These are phyloP conservation scores for Leucoma salicis DNA, from an alignment of 2,888 invertebrate genomes.

Conservation along the genomic window DNA sequence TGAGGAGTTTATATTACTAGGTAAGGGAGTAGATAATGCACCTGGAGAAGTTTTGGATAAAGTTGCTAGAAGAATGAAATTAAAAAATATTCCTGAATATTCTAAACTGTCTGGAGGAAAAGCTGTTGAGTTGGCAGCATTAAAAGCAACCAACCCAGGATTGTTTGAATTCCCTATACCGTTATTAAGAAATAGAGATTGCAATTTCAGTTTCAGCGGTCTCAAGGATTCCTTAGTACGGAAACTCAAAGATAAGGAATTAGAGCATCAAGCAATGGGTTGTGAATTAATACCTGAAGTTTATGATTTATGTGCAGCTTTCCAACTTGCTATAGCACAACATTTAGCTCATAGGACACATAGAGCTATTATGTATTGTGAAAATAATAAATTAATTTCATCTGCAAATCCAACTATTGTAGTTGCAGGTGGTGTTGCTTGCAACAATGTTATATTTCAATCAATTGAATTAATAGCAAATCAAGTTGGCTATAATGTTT, in stretches of 20 bases:
- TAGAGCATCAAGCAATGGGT: conserved; percentile 77
- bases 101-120: conserved; percentile 90
- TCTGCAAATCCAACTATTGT: conserved; percentile 84
- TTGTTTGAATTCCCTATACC: conserved; percentile 86
- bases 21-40: conserved; percentile 90
- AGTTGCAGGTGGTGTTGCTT: conserved; percentile 98
- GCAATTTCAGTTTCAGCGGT: conserved; percentile 96
- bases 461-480: conserved; percentile 86
- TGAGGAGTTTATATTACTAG: conserved; percentile 90
- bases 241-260: conserved; percentile 83
- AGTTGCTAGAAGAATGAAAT: conserved; percentile 91
- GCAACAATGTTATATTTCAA: conserved; percentile 90
- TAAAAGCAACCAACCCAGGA: conserved; percentile 82
- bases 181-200: conserved; percentile 85
- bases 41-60: conserved; percentile 98
- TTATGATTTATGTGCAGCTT: conserved; percentile 92
- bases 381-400: conserved; percentile 80
- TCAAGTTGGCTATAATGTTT: conserved; percentile 84
- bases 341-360: conserved; percentile 93
- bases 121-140: conserved; percentile 92
- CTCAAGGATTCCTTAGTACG: conserved; percentile 84
- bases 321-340: conserved; percentile 87
- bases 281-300: conserved; percentile 88
- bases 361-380: conserved; percentile 90
- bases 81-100: conserved; percentile 89